phyloP scores from a whole-genome alignment of 2,113 vertebrate species.

The Eudyptes chrysolophus region DNA sequence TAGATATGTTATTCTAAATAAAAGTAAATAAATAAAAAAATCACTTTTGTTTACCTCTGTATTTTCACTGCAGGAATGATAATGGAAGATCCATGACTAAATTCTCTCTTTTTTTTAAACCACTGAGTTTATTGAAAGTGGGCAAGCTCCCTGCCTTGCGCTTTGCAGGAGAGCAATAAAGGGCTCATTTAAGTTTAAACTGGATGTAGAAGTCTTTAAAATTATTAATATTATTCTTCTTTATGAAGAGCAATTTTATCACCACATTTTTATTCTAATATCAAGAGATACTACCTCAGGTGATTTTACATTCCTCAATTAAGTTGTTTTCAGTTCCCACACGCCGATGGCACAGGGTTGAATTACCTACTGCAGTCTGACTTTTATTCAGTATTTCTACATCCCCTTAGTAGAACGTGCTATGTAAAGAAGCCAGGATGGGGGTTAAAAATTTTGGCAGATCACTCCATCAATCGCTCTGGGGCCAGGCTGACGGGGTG shows the following conservation, averaged over 20 bases:
- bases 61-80: background rate
- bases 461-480: background rate
- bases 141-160: background rate
- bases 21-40: background rate
- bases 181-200: constrained; percentile 14
- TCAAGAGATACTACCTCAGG: background rate
- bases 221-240: background rate
- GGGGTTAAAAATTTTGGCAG: background rate
- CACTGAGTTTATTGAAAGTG: background rate
- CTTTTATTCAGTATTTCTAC: background rate
- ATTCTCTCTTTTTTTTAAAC: background rate
- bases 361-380: background rate
- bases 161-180: constrained; percentile 14
- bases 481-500: background rate
- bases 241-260: background rate
- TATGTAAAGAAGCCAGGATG: background rate
- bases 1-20: background rate
- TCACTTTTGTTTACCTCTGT: background rate
- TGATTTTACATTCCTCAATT: background rate
- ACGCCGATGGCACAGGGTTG: background rate
- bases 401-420: background rate
- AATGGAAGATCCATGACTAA: background rate
- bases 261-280: background rate
- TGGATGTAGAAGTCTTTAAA: background rate
- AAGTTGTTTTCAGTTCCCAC: background rate